Percentiles rank a stretch among this genome's conserved stretches.
phyloP scores from a whole-genome alignment of 2,888 invertebrate species.

The Yponomeuta malinellus region DNA sequence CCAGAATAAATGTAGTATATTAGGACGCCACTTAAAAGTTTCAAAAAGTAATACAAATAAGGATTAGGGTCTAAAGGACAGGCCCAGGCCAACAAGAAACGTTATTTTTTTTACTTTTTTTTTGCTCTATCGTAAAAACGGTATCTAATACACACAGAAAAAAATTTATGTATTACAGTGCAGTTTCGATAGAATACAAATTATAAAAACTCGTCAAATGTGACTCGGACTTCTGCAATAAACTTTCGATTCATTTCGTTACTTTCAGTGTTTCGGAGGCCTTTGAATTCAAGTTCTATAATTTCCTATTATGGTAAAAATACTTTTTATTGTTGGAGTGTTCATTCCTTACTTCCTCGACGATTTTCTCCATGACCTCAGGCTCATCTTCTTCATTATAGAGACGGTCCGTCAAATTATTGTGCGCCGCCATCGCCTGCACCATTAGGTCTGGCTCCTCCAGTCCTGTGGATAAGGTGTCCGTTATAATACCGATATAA shows the following conservation, averaged over 20 bases:
- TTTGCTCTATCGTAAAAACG: neutral
- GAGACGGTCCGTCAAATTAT: slow-evolving; percentile 58
- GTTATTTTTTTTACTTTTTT: neutral
- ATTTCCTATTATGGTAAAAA: neutral
- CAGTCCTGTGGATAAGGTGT: slow-evolving; percentile 23
- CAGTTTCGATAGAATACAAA: no score
- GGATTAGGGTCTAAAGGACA: neutral
- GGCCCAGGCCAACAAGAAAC: no score
- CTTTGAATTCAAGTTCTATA: no score
- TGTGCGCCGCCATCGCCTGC: slow-evolving; percentile 62
- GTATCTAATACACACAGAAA: neutral
- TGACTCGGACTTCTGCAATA: neutral
- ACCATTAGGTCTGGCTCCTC: slow-evolving; percentile 65
- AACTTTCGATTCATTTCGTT: neutral
- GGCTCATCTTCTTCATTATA: slow-evolving; percentile 39
- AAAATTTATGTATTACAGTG: no score
- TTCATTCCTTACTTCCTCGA: slow-evolving; percentile 43
- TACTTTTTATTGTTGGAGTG: neutral
- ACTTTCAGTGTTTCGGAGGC: neutral
- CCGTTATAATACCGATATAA: no score
- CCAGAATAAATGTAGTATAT: no score
- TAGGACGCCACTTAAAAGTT: no score
- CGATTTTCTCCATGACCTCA: slow-evolving; percentile 46
- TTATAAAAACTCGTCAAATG: no score
- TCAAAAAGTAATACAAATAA: no score